Percentiles rank a stretch among this genome's conserved stretches.
These are phyloP conservation scores for Eugnorisma glareosa DNA, from an alignment of 2,888 invertebrate species.

Conservation along the genomic window DNA sequence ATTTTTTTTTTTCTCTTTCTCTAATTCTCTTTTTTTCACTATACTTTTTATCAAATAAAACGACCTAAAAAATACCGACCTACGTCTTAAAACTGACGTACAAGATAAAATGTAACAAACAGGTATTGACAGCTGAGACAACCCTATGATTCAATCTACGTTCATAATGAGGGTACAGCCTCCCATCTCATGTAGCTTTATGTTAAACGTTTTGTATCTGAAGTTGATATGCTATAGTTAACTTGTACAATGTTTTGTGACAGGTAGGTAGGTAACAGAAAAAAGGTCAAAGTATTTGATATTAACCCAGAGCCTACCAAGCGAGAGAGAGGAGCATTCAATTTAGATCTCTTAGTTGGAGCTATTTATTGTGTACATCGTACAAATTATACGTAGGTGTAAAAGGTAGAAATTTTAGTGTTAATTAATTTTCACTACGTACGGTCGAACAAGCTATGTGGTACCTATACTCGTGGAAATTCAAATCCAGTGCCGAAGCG, in stretches of 20 bases:
- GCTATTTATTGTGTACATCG: neutral
- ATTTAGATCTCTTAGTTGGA: neutral
- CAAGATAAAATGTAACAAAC: no score
- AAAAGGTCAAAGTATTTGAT: neutral
- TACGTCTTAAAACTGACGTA: neutral
- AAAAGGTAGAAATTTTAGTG: no score
- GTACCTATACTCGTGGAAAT: no score
- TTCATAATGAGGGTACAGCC: slow-evolving; percentile 61
- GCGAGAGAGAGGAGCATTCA: no score
- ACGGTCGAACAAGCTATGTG: no score
- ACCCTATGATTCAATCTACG: slow-evolving; percentile 54
- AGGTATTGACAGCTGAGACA: slow-evolving; percentile 19
- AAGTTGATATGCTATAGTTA: slow-evolving; percentile 34
- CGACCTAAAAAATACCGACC: no score
- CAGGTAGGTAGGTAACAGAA: no score
- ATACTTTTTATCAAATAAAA: neutral
- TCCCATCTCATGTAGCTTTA: slow-evolving; percentile 49
- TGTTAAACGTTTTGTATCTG: slow-evolving; percentile 58
- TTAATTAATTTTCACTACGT: no score
- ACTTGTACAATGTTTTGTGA: neutral
- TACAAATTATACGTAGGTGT: no score
- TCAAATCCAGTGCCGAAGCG: no score
- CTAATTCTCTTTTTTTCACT: no score
- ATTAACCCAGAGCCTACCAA: neutral
- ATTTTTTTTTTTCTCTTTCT: no score